phyloP scores from a whole-genome alignment of 2,888 invertebrate genomes.

The Mesorhabditis belari region DNA sequence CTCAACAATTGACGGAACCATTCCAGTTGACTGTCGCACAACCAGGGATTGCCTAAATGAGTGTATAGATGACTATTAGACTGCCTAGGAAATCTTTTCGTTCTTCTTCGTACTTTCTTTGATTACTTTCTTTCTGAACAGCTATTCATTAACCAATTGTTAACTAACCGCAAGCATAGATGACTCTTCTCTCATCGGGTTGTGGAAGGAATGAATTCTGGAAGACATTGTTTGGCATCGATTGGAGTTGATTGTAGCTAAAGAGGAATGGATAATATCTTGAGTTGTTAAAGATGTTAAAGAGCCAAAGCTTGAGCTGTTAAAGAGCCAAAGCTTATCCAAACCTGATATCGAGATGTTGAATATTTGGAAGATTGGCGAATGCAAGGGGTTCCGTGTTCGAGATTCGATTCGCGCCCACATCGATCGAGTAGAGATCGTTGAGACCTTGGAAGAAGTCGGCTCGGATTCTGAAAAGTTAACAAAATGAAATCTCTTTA shows the following conservation, averaged over 20 bases:
- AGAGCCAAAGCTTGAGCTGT: no score
- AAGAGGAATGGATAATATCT: constrained; percentile 6
- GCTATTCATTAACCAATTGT: no score
- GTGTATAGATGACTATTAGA: background rate
- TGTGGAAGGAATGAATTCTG: constrained; percentile 43
- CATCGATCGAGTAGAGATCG: constrained; percentile 51
- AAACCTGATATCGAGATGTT: constrained; percentile 53
- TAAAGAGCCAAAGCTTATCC: no score
- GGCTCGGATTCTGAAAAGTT: constrained; percentile 45
- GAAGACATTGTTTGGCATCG: constrained; percentile 44
- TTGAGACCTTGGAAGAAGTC: constrained; percentile 50
- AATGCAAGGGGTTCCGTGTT: constrained; percentile 48
- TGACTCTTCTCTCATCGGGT: constrained; percentile 48
- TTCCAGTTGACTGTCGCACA: constrained; percentile 47
- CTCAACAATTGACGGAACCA: constrained; percentile 52
- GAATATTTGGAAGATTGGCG: constrained; percentile 47
- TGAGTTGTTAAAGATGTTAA: no score
- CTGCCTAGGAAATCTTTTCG: no score
- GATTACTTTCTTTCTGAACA: no score
- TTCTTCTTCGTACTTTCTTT: no score
- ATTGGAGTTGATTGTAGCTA: constrained; percentile 51
- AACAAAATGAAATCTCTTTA: background rate
- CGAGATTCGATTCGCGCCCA: constrained; percentile 49
- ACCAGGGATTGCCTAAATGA: constrained; percentile 51
- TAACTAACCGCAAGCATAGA: constrained; percentile 48